phyloP scores from a whole-genome alignment of 2,888 invertebrate species.

The Mycogona germanica region DNA sequence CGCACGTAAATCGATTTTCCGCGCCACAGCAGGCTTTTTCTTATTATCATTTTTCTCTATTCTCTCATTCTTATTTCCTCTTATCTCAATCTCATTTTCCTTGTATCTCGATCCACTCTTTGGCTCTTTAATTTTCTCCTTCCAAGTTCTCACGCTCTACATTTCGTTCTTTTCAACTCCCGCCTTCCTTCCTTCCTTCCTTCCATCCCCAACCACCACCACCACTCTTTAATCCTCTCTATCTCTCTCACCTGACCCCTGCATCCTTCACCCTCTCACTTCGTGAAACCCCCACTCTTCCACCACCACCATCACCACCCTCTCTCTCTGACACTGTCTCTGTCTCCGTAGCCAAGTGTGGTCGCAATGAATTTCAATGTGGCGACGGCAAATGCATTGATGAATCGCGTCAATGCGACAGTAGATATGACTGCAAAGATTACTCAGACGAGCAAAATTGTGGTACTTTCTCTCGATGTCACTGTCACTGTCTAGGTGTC shows the following conservation, averaged over 20 bases:
- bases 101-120: not conserved
- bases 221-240: not conserved
- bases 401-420: conserved; percentile 43
- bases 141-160: conserved; percentile 1
- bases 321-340: conserved; percentile 4
- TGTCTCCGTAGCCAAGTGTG: conserved; percentile 25
- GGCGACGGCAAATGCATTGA: conserved; percentile 31
- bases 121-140: not conserved
- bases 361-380: conserved; percentile 33
- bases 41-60: not conserved
- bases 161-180: not conserved
- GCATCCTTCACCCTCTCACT: not conserved
- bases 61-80: conserved; percentile 10
- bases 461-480: no score
- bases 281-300: not conserved
- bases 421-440: conserved; percentile 46
- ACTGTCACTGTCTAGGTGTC: no score
- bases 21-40: not conserved
- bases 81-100: not conserved
- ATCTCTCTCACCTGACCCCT: not conserved
- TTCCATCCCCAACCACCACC: not conserved
- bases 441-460: conserved; percentile 55
- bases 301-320: not conserved
- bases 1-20: not conserved
- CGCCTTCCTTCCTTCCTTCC: not conserved